phyloP scores from a whole-genome alignment of 2,797 vertebrate species.

The Avahi laniger region DNA sequence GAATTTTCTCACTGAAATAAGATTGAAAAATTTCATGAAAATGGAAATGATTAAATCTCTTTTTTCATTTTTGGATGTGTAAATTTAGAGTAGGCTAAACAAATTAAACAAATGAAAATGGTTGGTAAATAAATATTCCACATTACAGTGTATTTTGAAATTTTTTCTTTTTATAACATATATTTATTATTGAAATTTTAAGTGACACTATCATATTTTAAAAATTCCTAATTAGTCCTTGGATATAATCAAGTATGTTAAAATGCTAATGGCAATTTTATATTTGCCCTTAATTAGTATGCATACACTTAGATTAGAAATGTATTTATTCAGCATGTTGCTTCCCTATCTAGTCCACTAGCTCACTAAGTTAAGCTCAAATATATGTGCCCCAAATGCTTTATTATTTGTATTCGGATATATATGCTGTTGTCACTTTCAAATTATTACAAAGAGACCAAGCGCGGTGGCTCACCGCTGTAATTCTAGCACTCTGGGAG shows the following conservation, averaged over 20 bases:
- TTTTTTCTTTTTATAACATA: neutral
- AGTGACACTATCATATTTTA: neutral
- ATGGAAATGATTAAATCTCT: neutral
- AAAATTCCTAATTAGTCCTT: neutral
- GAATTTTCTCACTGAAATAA: neutral
- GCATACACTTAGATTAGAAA: neutral
- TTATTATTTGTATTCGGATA: neutral
- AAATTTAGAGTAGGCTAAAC: neutral
- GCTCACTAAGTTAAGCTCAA: neutral
- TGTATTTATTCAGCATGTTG: neutral
- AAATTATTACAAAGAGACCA: neutral
- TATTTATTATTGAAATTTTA: neutral
- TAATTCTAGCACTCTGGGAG: no score
- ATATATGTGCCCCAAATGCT: neutral
- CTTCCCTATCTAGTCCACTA: neutral
- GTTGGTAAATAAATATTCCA: neutral
- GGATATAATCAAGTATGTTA: neutral
- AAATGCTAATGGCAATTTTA: neutral
- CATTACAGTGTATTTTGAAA: neutral
- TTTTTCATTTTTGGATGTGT: neutral
- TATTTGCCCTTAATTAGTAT: neutral
- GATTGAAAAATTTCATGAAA: neutral
- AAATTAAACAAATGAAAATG: conserved; percentile 3
- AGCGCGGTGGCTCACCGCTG: no score
- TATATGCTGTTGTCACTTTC: neutral